Percentiles rank a stretch among this genome's conserved stretches.
Evolutionary conservation across 2,113 vertebrate species (phyloP).

Genomic region (Pelmatolapia mariae): DNA sequence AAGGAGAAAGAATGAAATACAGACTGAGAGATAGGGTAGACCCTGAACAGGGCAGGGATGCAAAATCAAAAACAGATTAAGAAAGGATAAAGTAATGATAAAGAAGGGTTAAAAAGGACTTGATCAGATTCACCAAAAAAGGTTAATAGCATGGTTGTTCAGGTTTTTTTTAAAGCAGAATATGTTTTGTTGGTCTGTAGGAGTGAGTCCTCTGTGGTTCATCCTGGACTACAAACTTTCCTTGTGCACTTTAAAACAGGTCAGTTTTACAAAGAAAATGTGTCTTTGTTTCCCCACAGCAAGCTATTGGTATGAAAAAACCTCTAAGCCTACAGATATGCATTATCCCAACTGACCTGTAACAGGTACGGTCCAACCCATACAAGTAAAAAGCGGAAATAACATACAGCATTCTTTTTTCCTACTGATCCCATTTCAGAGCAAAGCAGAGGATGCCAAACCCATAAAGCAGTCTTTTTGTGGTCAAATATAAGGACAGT

Average conservation of each 20-base stretch:
- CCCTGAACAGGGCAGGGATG: not conserved
- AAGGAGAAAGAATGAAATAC: not conserved
- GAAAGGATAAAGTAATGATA: not conserved
- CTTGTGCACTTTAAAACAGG: not conserved
- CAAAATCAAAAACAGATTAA: not conserved
- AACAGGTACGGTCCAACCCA: not conserved
- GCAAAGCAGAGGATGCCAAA: not conserved
- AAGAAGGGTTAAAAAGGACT: not conserved
- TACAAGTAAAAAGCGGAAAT: not conserved
- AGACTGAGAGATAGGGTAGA: not conserved
- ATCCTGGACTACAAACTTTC: not conserved
- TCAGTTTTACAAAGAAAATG: not conserved
- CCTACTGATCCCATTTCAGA: not conserved
- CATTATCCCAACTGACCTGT: not conserved
- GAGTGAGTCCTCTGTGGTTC: not conserved
- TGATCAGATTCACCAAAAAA: not conserved
- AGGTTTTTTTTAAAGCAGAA: not conserved
- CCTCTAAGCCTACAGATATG: not conserved
- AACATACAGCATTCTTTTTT: not conserved
- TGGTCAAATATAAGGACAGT: not conserved
- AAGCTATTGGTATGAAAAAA: not conserved
- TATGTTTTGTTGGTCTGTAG: not conserved
- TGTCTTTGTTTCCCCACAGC: not conserved
- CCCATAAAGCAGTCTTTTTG: not conserved
- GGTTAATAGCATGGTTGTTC: not conserved